Evolutionary conservation across 30 jellyfish, hydroid and myxozoan species (phyloP), one percentile per base, ranked within the genome.

Genomic region (Aurelia sp.): DNA sequence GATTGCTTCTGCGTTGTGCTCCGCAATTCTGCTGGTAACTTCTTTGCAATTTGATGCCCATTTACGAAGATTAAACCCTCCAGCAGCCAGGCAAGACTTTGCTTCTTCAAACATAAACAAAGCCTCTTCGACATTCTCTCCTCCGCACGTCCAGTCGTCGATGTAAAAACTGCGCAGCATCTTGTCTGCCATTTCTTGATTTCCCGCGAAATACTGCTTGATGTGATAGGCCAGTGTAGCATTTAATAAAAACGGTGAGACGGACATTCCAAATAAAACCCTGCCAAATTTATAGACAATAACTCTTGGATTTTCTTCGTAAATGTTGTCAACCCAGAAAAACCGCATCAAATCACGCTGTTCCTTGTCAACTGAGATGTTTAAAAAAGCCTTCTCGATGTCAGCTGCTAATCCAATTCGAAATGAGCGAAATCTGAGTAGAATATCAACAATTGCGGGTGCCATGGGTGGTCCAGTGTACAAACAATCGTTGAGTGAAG

Each of bases 71-170:
- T 78, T 78, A 67, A 78, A 78, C 16, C 81, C 90, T 57, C 82
- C 90, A 35, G 82, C 83, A 17, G 83, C 31, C 68, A 78, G 27
- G 63, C 90, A 78, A 20, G 81, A 20, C 63, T 62, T 78, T 63
- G 41, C 83, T 62, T 78, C 82, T 21, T 63, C 33, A 67, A 17
- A 78, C 31, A 58, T 4, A 24, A 4, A 33, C 16, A 78, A 11
- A 27, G 76, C 80, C 31, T 76, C 88, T 76, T 76, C 88, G 16
- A 12, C 67, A 35, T 33, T 78, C 33, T 67, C 66, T 63, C 53
- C 90, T 61, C 90, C 90, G 21, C 90, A 24, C 15, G 83, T 8
- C 90, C 90, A 78, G 40, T 78, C 90, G 38, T 64, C 90, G 41
- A 78, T 41, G 83, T 59, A 78, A 27, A 78, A 78, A 13, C 70